Percentiles rank a stretch among this genome's conserved stretches.
Conservation (phyloP, 2,797 vertebrate species). For the Tympanoctomys barrerae region DNA sequence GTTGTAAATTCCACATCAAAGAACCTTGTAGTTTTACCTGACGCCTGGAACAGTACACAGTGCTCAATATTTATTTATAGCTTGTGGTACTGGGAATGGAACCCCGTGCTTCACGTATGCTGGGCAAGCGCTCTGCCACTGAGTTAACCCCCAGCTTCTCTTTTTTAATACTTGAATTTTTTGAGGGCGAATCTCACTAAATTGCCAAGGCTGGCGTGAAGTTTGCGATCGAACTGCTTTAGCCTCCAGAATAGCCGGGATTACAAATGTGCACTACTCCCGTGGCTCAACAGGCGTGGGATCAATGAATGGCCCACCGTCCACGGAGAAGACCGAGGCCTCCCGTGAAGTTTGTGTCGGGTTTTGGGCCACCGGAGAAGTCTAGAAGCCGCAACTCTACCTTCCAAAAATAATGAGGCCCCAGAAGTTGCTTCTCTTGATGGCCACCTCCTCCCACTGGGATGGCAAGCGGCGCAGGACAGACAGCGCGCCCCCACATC, state of each 20-base stretch:
- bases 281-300: background rate
- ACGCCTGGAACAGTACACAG: background rate
- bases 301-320: background rate
- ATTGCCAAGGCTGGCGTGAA: background rate
- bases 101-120: background rate
- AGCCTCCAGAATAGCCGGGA: background rate
- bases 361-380: background rate
- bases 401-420: background rate
- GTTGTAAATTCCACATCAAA: background rate
- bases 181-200: background rate
- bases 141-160: background rate
- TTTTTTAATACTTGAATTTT: background rate
- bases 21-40: background rate
- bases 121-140: background rate
- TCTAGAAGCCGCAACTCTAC: background rate
- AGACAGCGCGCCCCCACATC: background rate
- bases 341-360: background rate
- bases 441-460: background rate
- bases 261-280: background rate
- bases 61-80: background rate
- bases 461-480: background rate
- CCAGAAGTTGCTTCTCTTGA: background rate
- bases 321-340: background rate
- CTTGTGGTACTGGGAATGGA: background rate
- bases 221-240: background rate